These are phyloP conservation scores for Amorpha juglandis DNA, from an alignment of 2,888 invertebrate species.

Conservation along the genomic window DNA sequence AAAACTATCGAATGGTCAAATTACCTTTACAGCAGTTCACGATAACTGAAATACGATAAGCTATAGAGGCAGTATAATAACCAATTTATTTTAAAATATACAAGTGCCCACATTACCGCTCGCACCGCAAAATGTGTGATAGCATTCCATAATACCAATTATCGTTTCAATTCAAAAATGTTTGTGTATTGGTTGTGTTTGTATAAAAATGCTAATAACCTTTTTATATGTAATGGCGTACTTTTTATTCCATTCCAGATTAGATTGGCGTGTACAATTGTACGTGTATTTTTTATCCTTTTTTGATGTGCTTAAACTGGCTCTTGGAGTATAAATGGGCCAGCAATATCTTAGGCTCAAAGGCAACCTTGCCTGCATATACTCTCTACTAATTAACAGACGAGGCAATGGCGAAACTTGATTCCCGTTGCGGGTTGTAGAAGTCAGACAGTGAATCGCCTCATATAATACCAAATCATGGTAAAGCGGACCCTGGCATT, in stretches of 20 bases:
- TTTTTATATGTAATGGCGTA: slow-evolving; percentile 3
- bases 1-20: slow-evolving; percentile 63
- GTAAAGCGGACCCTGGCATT: too few species aligned
- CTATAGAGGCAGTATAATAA: slow-evolving; percentile 52
- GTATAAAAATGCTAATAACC: slow-evolving; percentile 14
- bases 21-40: slow-evolving; percentile 58
- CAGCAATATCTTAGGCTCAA: too few species aligned
- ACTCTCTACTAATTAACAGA: too few species aligned
- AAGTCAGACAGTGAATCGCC: too few species aligned
- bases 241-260: slow-evolving; percentile 3
- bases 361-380: too few species aligned
- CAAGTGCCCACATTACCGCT: slow-evolving; percentile 50
- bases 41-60: slow-evolving; percentile 56
- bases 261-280: slow-evolving; percentile 5
- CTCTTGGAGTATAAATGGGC: too few species aligned
- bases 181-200: slow-evolving; percentile 26
- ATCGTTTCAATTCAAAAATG: slow-evolving; percentile 28
- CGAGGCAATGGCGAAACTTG: too few species aligned
- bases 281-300: neutral
- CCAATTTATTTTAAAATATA: slow-evolving; percentile 62
- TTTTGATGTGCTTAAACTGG: too few species aligned
- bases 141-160: slow-evolving; percentile 30
- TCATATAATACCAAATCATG: too few species aligned
- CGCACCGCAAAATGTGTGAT: slow-evolving; percentile 30
- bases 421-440: too few species aligned